Base-by-base conservation (phyloP, 2,888 invertebrate genomes). In the Heterodera filipjevi region DNA sequence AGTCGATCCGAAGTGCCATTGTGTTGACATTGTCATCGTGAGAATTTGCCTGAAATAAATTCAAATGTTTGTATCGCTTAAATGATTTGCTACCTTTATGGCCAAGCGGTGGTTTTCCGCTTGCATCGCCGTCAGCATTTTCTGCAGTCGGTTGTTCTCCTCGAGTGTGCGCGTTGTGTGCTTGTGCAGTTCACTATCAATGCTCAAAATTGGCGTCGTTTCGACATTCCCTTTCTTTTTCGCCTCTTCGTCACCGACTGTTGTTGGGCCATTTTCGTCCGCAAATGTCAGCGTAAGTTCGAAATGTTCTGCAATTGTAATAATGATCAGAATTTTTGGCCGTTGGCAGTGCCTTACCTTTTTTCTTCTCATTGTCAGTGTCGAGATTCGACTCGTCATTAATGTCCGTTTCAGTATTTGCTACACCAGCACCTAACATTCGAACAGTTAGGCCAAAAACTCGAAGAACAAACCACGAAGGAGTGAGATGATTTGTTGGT, bases 71-170 rank as follows among this genome's bases (percentile, higher is more conserved):
- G n/a, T 3, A 12, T 70, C 76, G 3, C 10, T 53, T 14, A 33
- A 14, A 46, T 19, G 6, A 10, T 49, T 14, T 16, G 27, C 8
- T 72, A 76, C 80, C 74, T 80, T 46, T 35, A 80, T 46, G 44
- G 16, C 71, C 30, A 80, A 70, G 12, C 79, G 71, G 35, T 77
- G 76, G 33, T 83, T 81, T 53, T 81, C 80, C 19, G 81, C 53
- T 71, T 77, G 71, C 12, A 82, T 46, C n/a, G 77, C 70, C 14
- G 71, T 68, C 66, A 80, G 32, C 70, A 80, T 91, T 44, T 94
- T 94, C 91, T 96, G 95, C n/a, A 98, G 92, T 83, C 94, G 93
- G 70, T 94, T 92, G 91, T 96, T 97, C 91, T 98, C 97, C 1
- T 92, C 93, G 89, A 95, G 94, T 80, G 96, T 92, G 89, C 95